Base-by-base conservation (phyloP, 2,797 vertebrate species). In the Myotis pilosus region DNA sequence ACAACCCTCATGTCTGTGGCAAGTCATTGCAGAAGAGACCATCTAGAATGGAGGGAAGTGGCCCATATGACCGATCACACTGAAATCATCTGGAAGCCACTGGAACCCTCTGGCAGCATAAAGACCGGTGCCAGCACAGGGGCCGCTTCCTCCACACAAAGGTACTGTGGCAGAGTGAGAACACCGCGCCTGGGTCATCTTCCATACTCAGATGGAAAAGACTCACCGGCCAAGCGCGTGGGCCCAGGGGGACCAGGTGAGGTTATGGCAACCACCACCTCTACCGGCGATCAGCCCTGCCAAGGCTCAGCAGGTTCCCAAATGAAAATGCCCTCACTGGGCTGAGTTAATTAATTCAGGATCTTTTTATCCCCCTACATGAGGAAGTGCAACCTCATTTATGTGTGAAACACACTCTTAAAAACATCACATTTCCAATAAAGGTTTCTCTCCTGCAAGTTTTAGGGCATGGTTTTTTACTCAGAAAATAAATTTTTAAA, bases 21-120 rank as follows among this genome's bases (percentile, higher is more conserved):
- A 97, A 89, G 89, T 97, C 95, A 94, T 97, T 33, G n/a, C 4
- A n/a, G 30, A 86, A 80, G 2, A 16, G 49, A 36, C 22, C 33
- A 20, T 30, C 2, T 10, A 82, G 7, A 36, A 64, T 23, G 28
- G 33, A 47, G 11, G 12, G 19, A 74, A n/a, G 69, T 16, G 22
- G 4, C 12, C n/a, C 36, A 5, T 66, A 2, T 71, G 28, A 8
- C 10, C 0, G 38, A 95, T 68, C 87, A 95, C 95, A 95, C 76
- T 71, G 57, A 80, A 25, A 91, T 3, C 49, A 30, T 74, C 41
- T 51, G 4, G 23, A 92, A 81, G 49, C 16, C 88, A 79, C 78
- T 55, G 53, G 38, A 82, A 49, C 3, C 19, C 16, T 30, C 8
- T 36, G 44, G 51, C 92, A 80, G 16, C 30, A 80, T 76, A 62